Base-by-base conservation (phyloP, 2,113 vertebrate genomes). In the Thoracochromis brauschi region DNA sequence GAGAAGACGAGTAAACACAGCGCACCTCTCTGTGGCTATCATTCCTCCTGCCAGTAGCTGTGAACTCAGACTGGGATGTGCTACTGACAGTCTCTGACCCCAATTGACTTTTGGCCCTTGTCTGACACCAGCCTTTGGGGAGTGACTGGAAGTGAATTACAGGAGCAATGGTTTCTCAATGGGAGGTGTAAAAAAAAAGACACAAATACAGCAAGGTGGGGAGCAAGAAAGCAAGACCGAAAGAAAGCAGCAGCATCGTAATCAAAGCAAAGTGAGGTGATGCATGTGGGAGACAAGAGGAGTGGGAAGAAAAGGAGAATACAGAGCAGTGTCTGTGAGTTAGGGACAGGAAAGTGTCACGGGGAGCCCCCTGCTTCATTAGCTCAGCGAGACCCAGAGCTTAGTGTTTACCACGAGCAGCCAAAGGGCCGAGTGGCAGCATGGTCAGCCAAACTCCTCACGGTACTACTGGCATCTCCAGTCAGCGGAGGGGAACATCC, bases 371-470 rank as follows among this genome's bases (percentile, higher is more conserved):
- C 91, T 83, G 89, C 89, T 90, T 92, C 87, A 92, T 94, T 93
- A 95, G 91, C 93, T 90, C 92, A 87, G 84, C 86, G 81, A 94
- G 89, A 93, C 89, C 94, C 87, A 81, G 89, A 92, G 91, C 92
- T 93, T 92, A 88, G 92, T 91, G 91, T 93, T 93, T 91, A 91
- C 84, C 90, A 82, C 81, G 4, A 51, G 87, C 92, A 92, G 94
- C 89, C 86, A 93, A 90, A 88, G 89, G 91, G 88, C 89, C 75
- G 49, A 82, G 89, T 91, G 88, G 90, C 87, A 90, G 85, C 60
- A 40, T 33, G 90, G 85, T 85, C 89, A 85, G 89, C 85, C 92
- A 83, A 89, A 87, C 88, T 88, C 89, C 80, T 86, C 87, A 29
- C 89, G 90, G 88, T 83, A 54, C 90, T 87, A 87, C 91, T 81